Conservation (phyloP, 2,797 vertebrate species). For the Champsocephalus esox region DNA sequence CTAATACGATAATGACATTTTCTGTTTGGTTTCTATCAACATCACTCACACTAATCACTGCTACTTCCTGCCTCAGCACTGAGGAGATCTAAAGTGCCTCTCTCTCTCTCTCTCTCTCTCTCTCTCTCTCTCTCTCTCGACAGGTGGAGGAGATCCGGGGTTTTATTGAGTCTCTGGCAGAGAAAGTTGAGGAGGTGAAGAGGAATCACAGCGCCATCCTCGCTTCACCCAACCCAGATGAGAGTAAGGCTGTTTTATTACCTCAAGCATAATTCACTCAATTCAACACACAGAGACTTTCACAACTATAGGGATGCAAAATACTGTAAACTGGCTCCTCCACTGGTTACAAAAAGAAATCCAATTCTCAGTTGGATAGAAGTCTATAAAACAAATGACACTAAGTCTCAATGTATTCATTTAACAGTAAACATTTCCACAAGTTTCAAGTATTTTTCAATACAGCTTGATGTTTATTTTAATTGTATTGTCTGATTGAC, state of each 20-base stretch:
- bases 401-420: no score
- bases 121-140: slow-evolving; percentile 12
- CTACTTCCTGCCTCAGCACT: slow-evolving; percentile 31
- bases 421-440: no score
- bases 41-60: slow-evolving; percentile 43
- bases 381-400: no score
- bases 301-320: no score
- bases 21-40: slow-evolving; percentile 43
- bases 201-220: slow-evolving; percentile 96
- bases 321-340: no score
- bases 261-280: neutral
- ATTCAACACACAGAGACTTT: no score
- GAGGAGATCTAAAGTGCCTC: slow-evolving; percentile 38
- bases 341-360: no score
- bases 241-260: slow-evolving; percentile 68
- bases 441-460: no score
- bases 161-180: slow-evolving; percentile 93
- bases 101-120: slow-evolving; percentile 16
- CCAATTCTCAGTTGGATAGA: no score
- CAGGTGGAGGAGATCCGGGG: slow-evolving; percentile 97
- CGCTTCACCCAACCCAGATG: slow-evolving; percentile 92
- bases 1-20: slow-evolving; percentile 55
- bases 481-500: no score
- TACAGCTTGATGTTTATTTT: no score
- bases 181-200: slow-evolving; percentile 98